Evolutionary conservation across 1,140 invertebrate genomes (phyloP), one percentile per base, ranked within the genome.

Genomic region (Babylonia areolata): DNA sequence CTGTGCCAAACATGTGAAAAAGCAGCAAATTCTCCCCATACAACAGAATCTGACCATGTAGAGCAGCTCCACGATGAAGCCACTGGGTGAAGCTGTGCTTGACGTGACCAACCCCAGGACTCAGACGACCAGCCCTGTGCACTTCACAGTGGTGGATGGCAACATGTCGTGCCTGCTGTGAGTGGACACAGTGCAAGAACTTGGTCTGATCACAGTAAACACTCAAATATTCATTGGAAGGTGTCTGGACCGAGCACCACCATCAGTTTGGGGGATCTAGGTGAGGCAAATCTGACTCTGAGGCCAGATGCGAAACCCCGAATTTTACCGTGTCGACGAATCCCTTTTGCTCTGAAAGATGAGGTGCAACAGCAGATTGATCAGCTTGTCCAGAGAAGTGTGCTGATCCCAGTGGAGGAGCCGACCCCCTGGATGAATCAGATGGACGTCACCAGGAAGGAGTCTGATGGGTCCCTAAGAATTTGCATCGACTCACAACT

Each of bases 381-480:
- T 46, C 54, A 88, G 33, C 88, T 84, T 15, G 81, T 80, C 11
- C 33, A 90, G 33, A 88, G 90, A 81, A 90, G 91, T 79, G 82
- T 91, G 11, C 69, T 92, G 91, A 80, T 28, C 15, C 23, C 6
- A 9, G 64, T 69, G 5, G 15, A 3, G 0, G 23, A 69, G 28
- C 64, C 64, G 23, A 69, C 64, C 15, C 64, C 64, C 9, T 2
- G 64, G 64, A 23, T 69, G 15, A 69, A 23, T 31, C 64, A 69
- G 64, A 69, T 69, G 64, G 64, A 28, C 23, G 15, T 69, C 23
- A 69, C 77, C 90, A 40, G 64, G 64, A 37, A 90, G 88, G 40
- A 89, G 87, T 88, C 39, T 81, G 46, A 39, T 92, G 37, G 91
- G 31, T 88, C 31, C 90, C 91, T 17, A 85, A 89, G 79, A 93